phyloP scores from a whole-genome alignment of 2,797 vertebrate genomes.

The Megalops cyprinoides region DNA sequence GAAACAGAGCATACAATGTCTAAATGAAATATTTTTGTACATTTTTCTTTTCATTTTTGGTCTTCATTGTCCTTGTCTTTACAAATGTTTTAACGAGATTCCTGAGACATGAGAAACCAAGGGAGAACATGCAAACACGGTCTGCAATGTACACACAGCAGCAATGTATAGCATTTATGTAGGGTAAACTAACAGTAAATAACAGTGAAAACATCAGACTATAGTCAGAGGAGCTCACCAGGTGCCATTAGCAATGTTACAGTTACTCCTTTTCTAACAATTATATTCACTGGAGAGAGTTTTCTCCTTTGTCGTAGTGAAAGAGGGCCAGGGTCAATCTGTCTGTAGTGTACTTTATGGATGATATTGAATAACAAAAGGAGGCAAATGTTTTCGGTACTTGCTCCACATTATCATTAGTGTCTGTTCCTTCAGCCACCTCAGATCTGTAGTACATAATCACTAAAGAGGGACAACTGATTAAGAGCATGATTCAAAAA shows the following conservation, averaged over 20 bases:
- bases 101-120: too few species aligned
- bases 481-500: not conserved
- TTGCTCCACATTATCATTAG: not conserved
- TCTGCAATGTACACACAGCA: not conserved
- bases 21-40: too few species aligned
- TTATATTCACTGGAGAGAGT: not conserved
- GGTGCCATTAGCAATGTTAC: not conserved
- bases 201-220: not conserved
- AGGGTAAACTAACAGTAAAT: not conserved
- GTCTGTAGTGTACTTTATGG: not conserved
- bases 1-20: not conserved
- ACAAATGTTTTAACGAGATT: too few species aligned
- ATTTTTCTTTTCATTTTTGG: too few species aligned
- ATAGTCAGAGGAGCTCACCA: not conserved
- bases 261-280: not conserved
- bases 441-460: not conserved
- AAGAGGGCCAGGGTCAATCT: not conserved
- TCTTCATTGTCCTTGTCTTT: too few species aligned
- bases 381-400: not conserved
- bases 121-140: too few species aligned
- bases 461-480: not conserved
- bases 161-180: not conserved
- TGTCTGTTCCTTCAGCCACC: not conserved
- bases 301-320: not conserved
- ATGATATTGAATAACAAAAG: not conserved